Base-by-base conservation (phyloP, 1,140 invertebrate genomes). In the Triops cancriformis region DNA sequence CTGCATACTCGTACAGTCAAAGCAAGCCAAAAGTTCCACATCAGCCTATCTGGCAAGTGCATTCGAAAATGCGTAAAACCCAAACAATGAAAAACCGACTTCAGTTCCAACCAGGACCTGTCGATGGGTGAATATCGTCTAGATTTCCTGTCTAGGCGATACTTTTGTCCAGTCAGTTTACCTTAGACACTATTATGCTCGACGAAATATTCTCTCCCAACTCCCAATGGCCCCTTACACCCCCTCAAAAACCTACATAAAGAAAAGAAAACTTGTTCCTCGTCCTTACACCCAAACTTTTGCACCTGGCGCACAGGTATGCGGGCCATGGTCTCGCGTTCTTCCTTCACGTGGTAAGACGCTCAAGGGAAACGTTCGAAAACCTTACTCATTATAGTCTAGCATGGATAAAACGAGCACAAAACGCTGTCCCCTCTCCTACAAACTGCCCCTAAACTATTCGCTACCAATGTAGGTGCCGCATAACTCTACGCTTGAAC, bases 241-340 rank as follows among this genome's bases (percentile, higher is more conserved):
- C 31, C 51, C 51, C 14, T 6, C 0, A 23, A 64, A 7, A n/a
- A 18, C 51, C 51, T 4, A 64, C 14, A 64, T 6, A n/a, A 64
- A 64, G 23, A 23, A 64, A 64, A 64, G 51, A 64, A 64, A 64
- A 18, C 51, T 64, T 23, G 51, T 64, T 64, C 23, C 18, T 18
- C 23, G 23, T 64, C 4, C 51, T 23, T n/a, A 23, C 45, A 51
- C 14, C 45, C 45, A 9, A 64, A 14, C 10, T 64, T 18, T 64
- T 64, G 51, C 51, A 64, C 51, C 51, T 64, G 51, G 51, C 51
- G 51, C 10, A 23, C 51, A 64, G 51, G 51, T 64, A 64, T 64
- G 51, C 51, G 51, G 51, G 51, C 51, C 51, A 64, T 23, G 51
- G 51, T 64, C 51, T 3, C 14, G 10, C 6, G 51, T 64, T 23